phyloP scores from a whole-genome alignment of 2,888 invertebrate genomes.

The Epirrhoe alternata region DNA sequence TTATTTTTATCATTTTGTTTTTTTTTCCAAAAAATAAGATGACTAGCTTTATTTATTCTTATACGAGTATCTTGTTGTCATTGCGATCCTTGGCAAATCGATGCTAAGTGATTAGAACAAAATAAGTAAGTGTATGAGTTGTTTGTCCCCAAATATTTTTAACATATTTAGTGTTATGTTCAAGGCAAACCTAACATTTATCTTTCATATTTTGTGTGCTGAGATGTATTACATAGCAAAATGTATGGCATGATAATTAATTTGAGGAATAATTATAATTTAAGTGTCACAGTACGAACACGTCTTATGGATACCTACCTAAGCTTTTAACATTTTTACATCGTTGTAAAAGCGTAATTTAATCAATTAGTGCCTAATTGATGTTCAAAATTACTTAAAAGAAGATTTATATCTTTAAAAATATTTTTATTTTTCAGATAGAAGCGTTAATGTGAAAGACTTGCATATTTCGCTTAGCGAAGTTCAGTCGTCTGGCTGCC shows the following conservation, averaged over 20 bases:
- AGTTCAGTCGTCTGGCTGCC: background rate
- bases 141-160: too few relatives aligned
- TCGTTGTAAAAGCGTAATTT: background rate
- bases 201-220: too few relatives aligned
- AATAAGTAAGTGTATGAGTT: too few relatives aligned
- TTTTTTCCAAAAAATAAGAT: too few relatives aligned
- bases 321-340: background rate
- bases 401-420: conserved; percentile 6
- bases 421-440: background rate
- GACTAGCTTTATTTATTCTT: too few relatives aligned
- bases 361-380: background rate
- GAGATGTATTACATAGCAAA: background rate
- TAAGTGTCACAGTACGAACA: background rate
- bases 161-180: too few relatives aligned
- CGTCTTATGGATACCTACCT: background rate
- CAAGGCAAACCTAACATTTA: too few relatives aligned
- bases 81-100: too few relatives aligned
- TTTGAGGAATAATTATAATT: background rate
- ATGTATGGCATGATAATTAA: background rate
- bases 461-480: background rate
- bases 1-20: too few relatives aligned
- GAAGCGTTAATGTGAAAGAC: background rate
- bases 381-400: background rate
- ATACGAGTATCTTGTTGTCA: too few relatives aligned
- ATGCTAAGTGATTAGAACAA: too few relatives aligned